Conservation (phyloP, 2,888 invertebrate genomes). For the Tachina lurida region DNA sequence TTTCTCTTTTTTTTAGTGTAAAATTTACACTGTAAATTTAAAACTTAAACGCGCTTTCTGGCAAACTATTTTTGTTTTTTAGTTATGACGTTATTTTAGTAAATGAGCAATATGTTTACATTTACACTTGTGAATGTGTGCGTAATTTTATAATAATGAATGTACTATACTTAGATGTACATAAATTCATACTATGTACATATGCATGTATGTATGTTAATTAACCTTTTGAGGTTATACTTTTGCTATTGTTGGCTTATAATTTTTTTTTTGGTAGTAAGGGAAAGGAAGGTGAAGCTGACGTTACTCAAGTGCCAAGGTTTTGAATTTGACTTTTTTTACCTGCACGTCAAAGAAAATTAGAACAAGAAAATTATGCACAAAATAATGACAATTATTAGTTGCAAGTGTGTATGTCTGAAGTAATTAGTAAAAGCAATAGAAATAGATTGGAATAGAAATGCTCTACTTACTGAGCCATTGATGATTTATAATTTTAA, state of each 20-base stretch:
- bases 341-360: constrained; percentile 8
- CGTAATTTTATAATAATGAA: background rate
- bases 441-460: background rate
- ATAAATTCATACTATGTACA: too few species aligned
- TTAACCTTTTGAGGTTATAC: constrained; percentile 41
- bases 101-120: too few species aligned
- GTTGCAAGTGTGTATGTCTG: background rate
- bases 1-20: too few species aligned
- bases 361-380: constrained; percentile 26
- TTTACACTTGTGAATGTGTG: background rate
- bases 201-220: constrained; percentile 24
- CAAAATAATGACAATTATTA: constrained; percentile 8
- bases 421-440: background rate
- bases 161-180: background rate
- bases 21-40: too few species aligned
- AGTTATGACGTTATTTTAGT: too few species aligned
- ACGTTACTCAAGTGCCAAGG: constrained; percentile 16
- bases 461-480: background rate
- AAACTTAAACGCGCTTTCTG: too few species aligned
- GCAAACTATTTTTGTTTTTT: too few species aligned
- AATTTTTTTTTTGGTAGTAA: background rate
- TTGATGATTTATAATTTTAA: background rate
- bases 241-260: constrained; percentile 5
- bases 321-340: constrained; percentile 28
- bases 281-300: constrained; percentile 6